These are phyloP conservation scores for Sminthurides aquaticus DNA, from an alignment of 2,888 invertebrate species.

Conservation along the genomic window DNA sequence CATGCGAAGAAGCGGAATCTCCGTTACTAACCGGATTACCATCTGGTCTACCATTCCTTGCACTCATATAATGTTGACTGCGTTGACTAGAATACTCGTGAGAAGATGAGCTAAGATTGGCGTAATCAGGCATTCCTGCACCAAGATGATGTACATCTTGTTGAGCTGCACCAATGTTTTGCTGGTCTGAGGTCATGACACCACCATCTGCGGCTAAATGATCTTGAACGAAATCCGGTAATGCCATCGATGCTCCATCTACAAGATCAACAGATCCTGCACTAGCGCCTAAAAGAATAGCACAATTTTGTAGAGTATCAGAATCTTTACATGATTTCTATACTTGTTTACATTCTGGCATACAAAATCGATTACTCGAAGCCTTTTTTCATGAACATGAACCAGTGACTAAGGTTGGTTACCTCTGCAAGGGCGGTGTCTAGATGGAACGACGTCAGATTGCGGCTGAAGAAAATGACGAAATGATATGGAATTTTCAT, in stretches of 20 bases:
- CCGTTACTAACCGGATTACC: slow-evolving; percentile 3
- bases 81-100: slow-evolving; percentile 22
- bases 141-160: slow-evolving; percentile 18
- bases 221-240: slow-evolving; percentile 84
- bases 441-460: slow-evolving; percentile 38
- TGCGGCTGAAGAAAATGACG: slow-evolving; percentile 62
- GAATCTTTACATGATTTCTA: background rate
- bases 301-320: too few relatives aligned
- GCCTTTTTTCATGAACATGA: too few relatives aligned
- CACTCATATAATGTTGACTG: background rate
- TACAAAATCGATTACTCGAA: background rate
- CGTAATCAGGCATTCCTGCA: slow-evolving; percentile 2
- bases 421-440: slow-evolving; percentile 33
- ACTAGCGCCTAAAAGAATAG: slow-evolving; percentile 26
- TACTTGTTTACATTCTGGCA: background rate
- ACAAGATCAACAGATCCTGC: slow-evolving; percentile 37
- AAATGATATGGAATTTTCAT: slow-evolving; percentile 75
- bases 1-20: slow-evolving; percentile 12
- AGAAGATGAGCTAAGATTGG: background rate
- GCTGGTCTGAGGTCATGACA: background rate
- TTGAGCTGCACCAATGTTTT: slow-evolving; percentile 11
- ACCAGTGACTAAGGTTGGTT: background rate
- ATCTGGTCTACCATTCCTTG: slow-evolving; percentile 13
- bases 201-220: slow-evolving; percentile 57
- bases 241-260: slow-evolving; percentile 45